Evolutionary conservation across 1,140 invertebrate species (phyloP).

Genomic region (Ruditapes philippinarum): DNA sequence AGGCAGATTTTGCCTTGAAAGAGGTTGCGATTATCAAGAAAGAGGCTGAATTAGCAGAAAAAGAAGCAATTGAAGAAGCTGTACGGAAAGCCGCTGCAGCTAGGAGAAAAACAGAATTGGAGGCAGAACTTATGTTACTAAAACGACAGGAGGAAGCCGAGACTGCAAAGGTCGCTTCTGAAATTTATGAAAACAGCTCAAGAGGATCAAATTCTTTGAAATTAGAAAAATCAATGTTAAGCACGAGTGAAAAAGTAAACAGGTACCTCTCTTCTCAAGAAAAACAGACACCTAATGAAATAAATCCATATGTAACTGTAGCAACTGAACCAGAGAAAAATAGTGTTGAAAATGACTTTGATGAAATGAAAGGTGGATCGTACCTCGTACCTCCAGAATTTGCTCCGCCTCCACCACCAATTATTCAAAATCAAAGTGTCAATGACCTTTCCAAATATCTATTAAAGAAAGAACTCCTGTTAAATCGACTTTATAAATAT

Average conservation of each 20-base stretch:
- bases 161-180: neutral
- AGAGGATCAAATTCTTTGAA: neutral
- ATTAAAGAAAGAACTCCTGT: slow-evolving; percentile 55
- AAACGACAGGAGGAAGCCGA: neutral
- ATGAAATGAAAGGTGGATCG: neutral
- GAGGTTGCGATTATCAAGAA: slow-evolving; percentile 6
- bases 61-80: slow-evolving; percentile 8
- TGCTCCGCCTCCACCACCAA: neutral
- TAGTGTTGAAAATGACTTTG: slow-evolving; percentile 4
- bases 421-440: neutral
- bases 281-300: neutral
- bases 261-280: neutral
- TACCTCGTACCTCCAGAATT: neutral
- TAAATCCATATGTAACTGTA: neutral
- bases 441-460: slow-evolving; percentile 33
- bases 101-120: slow-evolving; percentile 16
- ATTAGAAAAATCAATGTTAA: neutral
- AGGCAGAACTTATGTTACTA: slow-evolving; percentile 1
- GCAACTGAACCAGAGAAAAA: slow-evolving; percentile 1
- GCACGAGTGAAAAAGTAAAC: neutral
- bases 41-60: slow-evolving; percentile 5
- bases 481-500: slow-evolving; percentile 29
- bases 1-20: neutral
- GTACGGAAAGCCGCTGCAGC: neutral
- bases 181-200: slow-evolving; percentile 14